phyloP scores from a whole-genome alignment of 2,113 vertebrate species.

The Nycticryphes semicollaris region DNA sequence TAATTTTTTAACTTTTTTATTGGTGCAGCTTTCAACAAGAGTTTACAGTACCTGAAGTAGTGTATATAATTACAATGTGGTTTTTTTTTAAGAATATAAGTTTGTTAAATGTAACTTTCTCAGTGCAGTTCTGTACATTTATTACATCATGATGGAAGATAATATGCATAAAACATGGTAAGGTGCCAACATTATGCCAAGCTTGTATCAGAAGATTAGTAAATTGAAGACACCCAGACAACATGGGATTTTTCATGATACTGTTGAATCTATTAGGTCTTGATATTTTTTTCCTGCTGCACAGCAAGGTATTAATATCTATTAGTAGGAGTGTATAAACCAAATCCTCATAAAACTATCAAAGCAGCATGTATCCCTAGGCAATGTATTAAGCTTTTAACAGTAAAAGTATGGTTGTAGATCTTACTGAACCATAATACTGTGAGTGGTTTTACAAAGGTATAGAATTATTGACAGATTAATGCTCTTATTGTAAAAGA shows the following conservation, averaged over 20 bases:
- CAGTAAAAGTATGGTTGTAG: not conserved
- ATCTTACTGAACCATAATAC: not conserved
- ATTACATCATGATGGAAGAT: not conserved
- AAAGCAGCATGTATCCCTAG: not conserved
- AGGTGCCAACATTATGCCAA: slow-evolving; percentile 5
- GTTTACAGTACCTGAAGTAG: slow-evolving; percentile 69
- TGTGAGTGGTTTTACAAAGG: not conserved
- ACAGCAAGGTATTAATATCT: slow-evolving; percentile 8
- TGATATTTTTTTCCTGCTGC: not conserved
- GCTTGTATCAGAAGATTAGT: not conserved
- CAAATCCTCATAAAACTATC: slow-evolving; percentile 13
- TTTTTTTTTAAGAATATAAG: not conserved
- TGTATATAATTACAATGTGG: slow-evolving; percentile 37
- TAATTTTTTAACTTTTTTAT: slow-evolving; percentile 73
- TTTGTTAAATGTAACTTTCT: slow-evolving; percentile 32
- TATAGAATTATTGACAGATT: not conserved
- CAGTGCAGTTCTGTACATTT: not conserved
- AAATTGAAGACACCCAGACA: not conserved
- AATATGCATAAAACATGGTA: not conserved
- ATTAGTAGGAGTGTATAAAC: slow-evolving; percentile 5
- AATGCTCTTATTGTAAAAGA: slow-evolving; percentile 4
- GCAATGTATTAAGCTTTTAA: slow-evolving; percentile 12
- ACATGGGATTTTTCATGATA: not conserved
- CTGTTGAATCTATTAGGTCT: slow-evolving; percentile 1
- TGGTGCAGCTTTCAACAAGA: slow-evolving; percentile 58